These are phyloP conservation scores for Chromis chromis DNA, from an alignment of 2,797 vertebrate species.

Conservation along the genomic window DNA sequence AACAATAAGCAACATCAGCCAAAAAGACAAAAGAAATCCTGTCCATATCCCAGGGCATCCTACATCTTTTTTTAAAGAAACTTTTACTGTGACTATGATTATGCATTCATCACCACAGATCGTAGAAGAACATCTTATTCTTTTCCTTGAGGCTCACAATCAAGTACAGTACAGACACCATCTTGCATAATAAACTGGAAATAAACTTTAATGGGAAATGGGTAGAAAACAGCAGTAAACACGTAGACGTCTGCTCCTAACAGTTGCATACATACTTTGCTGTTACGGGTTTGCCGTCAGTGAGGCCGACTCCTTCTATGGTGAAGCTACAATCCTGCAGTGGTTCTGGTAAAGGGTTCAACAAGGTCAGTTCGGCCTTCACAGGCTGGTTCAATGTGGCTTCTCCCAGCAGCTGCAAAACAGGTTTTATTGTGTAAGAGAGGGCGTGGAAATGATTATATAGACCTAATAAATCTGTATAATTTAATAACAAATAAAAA, in stretches of 20 bases:
- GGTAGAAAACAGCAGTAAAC: too few relatives aligned
- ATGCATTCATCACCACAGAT: too few relatives aligned
- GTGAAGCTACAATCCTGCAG: slow-evolving; percentile 85
- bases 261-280: slow-evolving; percentile 56
- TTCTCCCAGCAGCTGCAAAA: slow-evolving; percentile 85
- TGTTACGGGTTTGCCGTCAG: slow-evolving; percentile 59
- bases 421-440: background rate
- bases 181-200: background rate
- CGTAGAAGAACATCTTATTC: too few relatives aligned
- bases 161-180: background rate
- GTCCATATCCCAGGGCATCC: too few relatives aligned
- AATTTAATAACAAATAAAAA: background rate
- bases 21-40: background rate
- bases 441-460: background rate
- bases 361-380: slow-evolving; percentile 82
- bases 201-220: background rate
- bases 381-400: slow-evolving; percentile 82
- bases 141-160: too few relatives aligned
- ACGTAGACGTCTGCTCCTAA: background rate
- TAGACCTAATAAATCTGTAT: background rate
- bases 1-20: background rate
- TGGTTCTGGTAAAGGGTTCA: slow-evolving; percentile 83
- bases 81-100: too few relatives aligned
- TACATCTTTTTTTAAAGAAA: too few relatives aligned
- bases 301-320: slow-evolving; percentile 86